A percentile compares a stretch with the other conserved stretches of the same genome.
Evolutionary conservation across 2,113 vertebrate species (phyloP).

Genomic region (Apeltes quadracus): DNA sequence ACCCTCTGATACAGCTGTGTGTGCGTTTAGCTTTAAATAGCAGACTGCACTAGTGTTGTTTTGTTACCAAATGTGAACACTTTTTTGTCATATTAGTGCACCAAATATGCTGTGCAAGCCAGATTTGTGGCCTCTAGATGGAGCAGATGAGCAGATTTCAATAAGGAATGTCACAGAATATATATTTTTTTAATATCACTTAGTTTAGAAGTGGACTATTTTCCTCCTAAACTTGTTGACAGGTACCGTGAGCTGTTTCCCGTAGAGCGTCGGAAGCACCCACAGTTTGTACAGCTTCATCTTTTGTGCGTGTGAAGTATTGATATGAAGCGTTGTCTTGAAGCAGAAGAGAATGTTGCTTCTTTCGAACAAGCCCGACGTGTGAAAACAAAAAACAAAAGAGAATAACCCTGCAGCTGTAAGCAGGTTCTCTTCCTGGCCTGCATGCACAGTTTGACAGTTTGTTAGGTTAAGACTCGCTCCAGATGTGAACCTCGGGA

Average conservation of each 20-base stretch:
- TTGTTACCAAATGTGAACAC: not conserved
- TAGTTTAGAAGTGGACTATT: not conserved
- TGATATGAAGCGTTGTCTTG: not conserved
- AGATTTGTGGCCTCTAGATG: slow-evolving; percentile 30
- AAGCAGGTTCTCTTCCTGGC: slow-evolving; percentile 29
- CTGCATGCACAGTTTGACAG: slow-evolving; percentile 36
- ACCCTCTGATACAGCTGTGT: not conserved
- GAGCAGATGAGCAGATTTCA: slow-evolving; percentile 20
- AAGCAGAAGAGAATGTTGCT: not conserved
- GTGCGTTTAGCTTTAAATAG: not conserved
- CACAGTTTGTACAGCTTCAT: not conserved
- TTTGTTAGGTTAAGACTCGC: slow-evolving; percentile 50
- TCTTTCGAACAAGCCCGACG: not conserved
- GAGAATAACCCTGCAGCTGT: slow-evolving; percentile 18
- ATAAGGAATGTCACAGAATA: no score
- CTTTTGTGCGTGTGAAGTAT: no score
- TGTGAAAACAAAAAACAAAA: slow-evolving; percentile 15
- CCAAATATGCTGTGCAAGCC: not conserved
- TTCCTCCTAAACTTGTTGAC: not conserved
- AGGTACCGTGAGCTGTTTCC: not conserved
- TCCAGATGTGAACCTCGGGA: slow-evolving; percentile 70
- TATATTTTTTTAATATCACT: no score
- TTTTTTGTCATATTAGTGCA: not conserved
- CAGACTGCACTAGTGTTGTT: not conserved
- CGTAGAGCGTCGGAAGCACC: not conserved